A percentile compares a stretch with the other conserved stretches of the same genome.
Evolutionary conservation across 2,888 invertebrate genomes (phyloP).

Genomic region (Vandiemenella viatica): DNA sequence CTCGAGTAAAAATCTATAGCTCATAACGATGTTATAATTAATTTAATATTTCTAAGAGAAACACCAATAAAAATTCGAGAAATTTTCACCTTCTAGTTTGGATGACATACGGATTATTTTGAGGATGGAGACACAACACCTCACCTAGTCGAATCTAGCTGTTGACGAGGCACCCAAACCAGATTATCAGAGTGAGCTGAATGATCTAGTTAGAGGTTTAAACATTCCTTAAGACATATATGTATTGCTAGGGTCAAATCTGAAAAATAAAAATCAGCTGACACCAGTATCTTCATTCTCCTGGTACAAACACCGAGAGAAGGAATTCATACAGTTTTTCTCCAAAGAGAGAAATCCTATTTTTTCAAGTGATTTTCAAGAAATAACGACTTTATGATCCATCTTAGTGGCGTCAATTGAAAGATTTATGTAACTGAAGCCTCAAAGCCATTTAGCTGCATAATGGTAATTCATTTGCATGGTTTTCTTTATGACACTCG

Average conservation of each 20-base stretch:
- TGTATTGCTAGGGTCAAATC: no score
- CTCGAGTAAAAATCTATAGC: no score
- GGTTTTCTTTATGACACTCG: background rate
- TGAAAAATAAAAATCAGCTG: no score
- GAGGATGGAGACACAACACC: no score
- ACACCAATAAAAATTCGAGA: no score
- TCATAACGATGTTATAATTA: no score
- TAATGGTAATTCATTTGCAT: no score
- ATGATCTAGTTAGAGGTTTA: background rate
- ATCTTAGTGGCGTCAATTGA: background rate
- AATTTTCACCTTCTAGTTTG: no score
- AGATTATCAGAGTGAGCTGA: background rate
- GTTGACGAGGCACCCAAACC: background rate
- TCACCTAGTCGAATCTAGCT: background rate
- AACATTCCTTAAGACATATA: background rate
- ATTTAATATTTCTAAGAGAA: no score
- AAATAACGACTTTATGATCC: background rate
- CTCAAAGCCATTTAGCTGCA: background rate
- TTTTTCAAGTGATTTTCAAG: background rate
- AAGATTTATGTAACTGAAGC: background rate
- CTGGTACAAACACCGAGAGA: background rate
- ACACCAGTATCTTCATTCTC: background rate
- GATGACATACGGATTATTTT: no score
- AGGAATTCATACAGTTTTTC: no score
- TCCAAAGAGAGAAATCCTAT: background rate